Evolutionary conservation across 2,113 vertebrate species (phyloP).

Genomic region (Ia io): DNA sequence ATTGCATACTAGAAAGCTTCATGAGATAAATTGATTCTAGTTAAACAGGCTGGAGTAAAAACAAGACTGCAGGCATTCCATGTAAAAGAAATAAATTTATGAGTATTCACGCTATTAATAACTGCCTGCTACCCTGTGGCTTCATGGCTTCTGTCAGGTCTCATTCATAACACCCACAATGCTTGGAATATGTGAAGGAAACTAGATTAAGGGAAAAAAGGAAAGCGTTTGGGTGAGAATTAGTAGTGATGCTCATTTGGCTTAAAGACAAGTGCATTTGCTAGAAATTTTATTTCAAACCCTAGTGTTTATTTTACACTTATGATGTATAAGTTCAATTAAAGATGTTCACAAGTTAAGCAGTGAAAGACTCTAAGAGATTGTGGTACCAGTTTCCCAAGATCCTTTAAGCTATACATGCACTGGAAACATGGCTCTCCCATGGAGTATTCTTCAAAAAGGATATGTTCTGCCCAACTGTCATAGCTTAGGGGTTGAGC

Average conservation of each 20-base stretch:
- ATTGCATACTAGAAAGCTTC: not conserved
- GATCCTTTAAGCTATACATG: not conserved
- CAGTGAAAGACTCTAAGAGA: not conserved
- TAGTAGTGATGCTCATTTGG: not conserved
- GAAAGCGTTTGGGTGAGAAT: not conserved
- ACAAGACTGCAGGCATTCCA: not conserved
- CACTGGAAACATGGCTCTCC: not conserved
- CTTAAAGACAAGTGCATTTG: not conserved
- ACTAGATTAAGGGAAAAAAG: slow-evolving; percentile 26
- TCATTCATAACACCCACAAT: not conserved
- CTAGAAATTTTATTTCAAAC: slow-evolving; percentile 5
- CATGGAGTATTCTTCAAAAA: not conserved
- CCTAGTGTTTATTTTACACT: not conserved
- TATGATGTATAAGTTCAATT: not conserved
- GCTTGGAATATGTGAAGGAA: not conserved
- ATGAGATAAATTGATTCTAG: slow-evolving; percentile 29
- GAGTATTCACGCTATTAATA: not conserved
- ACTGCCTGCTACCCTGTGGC: not conserved
- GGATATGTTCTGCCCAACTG: not conserved
- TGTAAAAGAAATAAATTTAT: slow-evolving; percentile 48
- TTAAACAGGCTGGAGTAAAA: not conserved
- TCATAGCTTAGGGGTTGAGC: no score
- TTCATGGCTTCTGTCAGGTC: not conserved
- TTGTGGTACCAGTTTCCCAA: not conserved
- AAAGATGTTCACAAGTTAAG: not conserved